These are phyloP conservation scores for Momotus momota DNA, from an alignment of 2,797 vertebrate species.

Conservation along the genomic window DNA sequence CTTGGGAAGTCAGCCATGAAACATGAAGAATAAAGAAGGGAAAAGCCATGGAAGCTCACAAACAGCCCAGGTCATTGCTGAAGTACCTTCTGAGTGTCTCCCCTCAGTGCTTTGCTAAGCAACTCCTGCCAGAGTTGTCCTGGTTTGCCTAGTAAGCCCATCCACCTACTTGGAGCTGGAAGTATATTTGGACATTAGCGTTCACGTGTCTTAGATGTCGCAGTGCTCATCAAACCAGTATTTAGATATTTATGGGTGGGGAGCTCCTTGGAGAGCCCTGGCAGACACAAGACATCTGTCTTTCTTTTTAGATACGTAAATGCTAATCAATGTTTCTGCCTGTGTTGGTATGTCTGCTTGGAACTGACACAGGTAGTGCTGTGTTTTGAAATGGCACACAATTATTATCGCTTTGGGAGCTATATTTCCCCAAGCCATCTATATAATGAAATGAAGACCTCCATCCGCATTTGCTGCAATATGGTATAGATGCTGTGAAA, in stretches of 20 bases:
- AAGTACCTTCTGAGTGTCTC: background rate
- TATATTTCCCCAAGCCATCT: background rate
- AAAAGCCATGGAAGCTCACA: background rate
- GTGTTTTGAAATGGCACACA: background rate
- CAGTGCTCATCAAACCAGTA: background rate
- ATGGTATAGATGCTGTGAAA: background rate
- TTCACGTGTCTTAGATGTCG: background rate
- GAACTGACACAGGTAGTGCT: background rate
- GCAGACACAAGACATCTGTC: background rate
- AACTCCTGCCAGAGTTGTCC: background rate
- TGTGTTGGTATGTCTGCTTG: background rate
- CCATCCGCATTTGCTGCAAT: background rate
- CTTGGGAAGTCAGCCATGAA: background rate
- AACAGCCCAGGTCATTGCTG: too few relatives aligned
- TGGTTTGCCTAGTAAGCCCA: background rate
- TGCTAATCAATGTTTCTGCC: background rate
- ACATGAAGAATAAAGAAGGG: background rate
- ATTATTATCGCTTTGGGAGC: background rate
- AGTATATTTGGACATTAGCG: background rate
- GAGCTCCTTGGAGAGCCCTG: background rate
- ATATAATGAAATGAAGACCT: background rate
- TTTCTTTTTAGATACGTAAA: background rate
- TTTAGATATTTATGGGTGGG: background rate
- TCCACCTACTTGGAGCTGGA: background rate
- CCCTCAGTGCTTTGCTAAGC: background rate